A percentile compares a stretch with the other conserved stretches of the same genome.
These are phyloP conservation scores for Norana najaformis DNA, from an alignment of 2,888 invertebrate species.

Conservation along the genomic window DNA sequence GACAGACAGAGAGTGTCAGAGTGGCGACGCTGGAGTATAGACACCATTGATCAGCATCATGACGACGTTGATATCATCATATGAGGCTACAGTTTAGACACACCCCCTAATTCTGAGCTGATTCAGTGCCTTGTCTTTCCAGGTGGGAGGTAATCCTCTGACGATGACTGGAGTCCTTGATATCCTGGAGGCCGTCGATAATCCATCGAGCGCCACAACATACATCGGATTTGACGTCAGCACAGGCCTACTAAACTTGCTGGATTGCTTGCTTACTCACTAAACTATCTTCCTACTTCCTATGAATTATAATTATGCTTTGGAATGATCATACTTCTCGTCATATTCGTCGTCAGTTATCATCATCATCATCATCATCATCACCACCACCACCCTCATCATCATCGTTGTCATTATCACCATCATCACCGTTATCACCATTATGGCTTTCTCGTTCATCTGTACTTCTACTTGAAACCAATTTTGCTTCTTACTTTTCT, in stretches of 20 bases:
- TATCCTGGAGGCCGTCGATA: slow-evolving; percentile 51
- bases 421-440: not conserved
- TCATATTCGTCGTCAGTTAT: no score
- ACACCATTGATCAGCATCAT: no score
- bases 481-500: no score
- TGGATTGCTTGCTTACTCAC: not conserved
- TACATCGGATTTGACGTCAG: slow-evolving; percentile 53
- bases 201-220: slow-evolving; percentile 45
- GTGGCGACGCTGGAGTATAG: no score
- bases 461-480: no score
- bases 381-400: not conserved
- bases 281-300: not conserved
- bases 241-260: not conserved
- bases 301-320: not conserved
- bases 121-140: not conserved
- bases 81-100: no score
- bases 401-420: not conserved
- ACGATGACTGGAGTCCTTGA: slow-evolving; percentile 59
- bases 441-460: no score
- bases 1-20: no score
- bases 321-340: no score
- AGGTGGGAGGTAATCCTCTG: slow-evolving; percentile 59
- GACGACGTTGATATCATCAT: no score
- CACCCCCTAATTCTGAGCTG: no score
- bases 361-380: not conserved